Base-by-base conservation (phyloP, 1,140 invertebrate species). In the Ericerus pela region DNA sequence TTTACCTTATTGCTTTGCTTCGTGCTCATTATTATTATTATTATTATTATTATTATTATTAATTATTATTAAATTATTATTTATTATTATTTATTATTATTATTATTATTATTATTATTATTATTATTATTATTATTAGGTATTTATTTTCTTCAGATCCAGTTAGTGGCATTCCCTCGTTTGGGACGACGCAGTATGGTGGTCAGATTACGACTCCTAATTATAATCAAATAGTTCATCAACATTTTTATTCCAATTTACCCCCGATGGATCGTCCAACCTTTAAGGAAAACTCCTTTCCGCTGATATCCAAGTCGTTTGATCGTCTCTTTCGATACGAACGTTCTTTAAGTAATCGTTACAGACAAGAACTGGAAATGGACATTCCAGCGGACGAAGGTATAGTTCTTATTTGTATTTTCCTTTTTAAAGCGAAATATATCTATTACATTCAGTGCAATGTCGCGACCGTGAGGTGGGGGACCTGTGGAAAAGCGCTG, bases 361-460 rank as follows among this genome's bases (percentile, higher is more conserved):
- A 47, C 26, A 10, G 41, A 8, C 22, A 47, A 24, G 41, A 47
- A 16, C 14, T 47, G 41, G 41, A 47, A 12, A 47, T 47, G 41
- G 41, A 47, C 3, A 10, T 47, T 10, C 26, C 41, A 10, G 22
- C 41, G 51, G 55, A 37, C 10, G 43, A 38, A 31, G 58, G 59
- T 37, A 26, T 59, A n/a, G n/a, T n/a, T n/a, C n/a, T n/a, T n/a
- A n/a, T n/a, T n/a, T n/a, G n/a, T n/a, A n/a, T n/a, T n/a, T n/a
- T n/a, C n/a, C n/a, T n/a, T n/a, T n/a, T n/a, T n/a, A n/a, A n/a
- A n/a, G n/a, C n/a, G n/a, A n/a, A n/a, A n/a, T n/a, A n/a, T n/a
- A n/a, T n/a, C n/a, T n/a, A n/a, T n/a, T n/a, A n/a, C n/a, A n/a
- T n/a, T n/a, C n/a, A n/a, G n/a, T n/a, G n/a, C n/a, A n/a, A n/a